These are phyloP conservation scores for Chymomyza procnemis DNA, from an alignment of 2,888 invertebrate genomes.

Conservation along the genomic window DNA sequence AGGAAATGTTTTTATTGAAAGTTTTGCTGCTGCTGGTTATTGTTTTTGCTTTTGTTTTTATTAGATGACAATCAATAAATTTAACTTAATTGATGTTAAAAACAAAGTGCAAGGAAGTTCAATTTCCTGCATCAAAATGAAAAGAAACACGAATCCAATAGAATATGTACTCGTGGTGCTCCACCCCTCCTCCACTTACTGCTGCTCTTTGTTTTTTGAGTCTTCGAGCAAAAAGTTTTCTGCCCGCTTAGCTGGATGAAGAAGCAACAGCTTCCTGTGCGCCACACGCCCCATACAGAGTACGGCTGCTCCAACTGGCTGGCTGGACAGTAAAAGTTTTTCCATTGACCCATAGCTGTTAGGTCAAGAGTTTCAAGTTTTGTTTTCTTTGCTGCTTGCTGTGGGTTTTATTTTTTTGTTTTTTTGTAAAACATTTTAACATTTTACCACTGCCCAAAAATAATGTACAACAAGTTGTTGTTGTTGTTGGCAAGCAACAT, in stretches of 20 bases:
- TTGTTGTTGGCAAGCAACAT: not conserved
- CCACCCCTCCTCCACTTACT: not conserved
- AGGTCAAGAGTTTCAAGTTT: constrained; percentile 26
- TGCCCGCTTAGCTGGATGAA: not conserved
- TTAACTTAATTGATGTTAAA: constrained; percentile 28
- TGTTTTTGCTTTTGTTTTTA: constrained; percentile 15
- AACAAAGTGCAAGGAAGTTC: constrained; percentile 26
- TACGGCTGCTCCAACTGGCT: too few relatives aligned
- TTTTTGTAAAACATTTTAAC: constrained; percentile 22
- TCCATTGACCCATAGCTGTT: constrained; percentile 26
- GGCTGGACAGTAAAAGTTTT: constrained; percentile 12
- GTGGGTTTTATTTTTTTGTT: too few relatives aligned
- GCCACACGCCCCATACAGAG: too few relatives aligned
- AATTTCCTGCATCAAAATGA: constrained; percentile 25
- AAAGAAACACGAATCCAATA: constrained; percentile 16
- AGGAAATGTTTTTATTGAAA: not conserved
- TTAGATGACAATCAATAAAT: constrained; percentile 30
- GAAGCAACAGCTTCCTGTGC: not conserved
- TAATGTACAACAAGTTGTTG: constrained; percentile 14
- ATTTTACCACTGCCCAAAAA: constrained; percentile 11
- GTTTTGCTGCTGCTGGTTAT: constrained; percentile 1
- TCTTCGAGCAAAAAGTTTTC: not conserved
- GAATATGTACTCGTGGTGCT: too few relatives aligned
- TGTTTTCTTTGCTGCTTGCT: not conserved
- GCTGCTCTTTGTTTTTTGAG: not conserved